Percentiles rank a stretch among this genome's conserved stretches.
These are phyloP conservation scores for Eidolon helvum DNA, from an alignment of 2,113 vertebrate species.

Conservation along the genomic window DNA sequence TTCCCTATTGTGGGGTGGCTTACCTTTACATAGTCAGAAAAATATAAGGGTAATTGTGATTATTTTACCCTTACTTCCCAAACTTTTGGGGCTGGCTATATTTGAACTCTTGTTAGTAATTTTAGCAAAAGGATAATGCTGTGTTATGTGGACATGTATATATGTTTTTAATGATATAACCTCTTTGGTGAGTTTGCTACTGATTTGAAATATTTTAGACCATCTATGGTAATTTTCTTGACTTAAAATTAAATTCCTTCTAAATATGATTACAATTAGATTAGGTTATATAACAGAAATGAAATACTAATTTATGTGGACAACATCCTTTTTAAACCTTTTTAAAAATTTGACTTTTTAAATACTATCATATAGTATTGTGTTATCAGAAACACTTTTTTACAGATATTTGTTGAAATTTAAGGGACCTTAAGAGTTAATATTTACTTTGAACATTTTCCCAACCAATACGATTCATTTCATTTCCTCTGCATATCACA, in stretches of 20 bases:
- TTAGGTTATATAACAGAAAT: conserved; percentile 11
- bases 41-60: not conserved
- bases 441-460: conserved; percentile 47
- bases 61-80: not conserved
- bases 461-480: conserved; percentile 52
- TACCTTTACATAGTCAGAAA: not conserved
- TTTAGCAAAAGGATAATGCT: not conserved
- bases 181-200: not conserved
- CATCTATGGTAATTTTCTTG: conserved; percentile 7
- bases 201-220: conserved; percentile 28
- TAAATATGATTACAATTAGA: not conserved
- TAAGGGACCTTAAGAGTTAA: not conserved
- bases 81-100: not conserved
- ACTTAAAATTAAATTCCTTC: not conserved
- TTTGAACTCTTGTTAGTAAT: not conserved
- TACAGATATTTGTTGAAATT: conserved; percentile 23
- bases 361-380: not conserved
- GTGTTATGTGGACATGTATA: not conserved
- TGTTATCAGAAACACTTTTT: not conserved
- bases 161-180: not conserved
- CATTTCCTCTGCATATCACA: conserved; percentile 47
- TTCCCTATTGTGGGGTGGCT: not conserved
- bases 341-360: conserved; percentile 27
- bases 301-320: conserved; percentile 3
- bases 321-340: not conserved